These are phyloP conservation scores for Eugnorisma glareosa DNA, from an alignment of 2,888 invertebrate genomes.

Conservation along the genomic window DNA sequence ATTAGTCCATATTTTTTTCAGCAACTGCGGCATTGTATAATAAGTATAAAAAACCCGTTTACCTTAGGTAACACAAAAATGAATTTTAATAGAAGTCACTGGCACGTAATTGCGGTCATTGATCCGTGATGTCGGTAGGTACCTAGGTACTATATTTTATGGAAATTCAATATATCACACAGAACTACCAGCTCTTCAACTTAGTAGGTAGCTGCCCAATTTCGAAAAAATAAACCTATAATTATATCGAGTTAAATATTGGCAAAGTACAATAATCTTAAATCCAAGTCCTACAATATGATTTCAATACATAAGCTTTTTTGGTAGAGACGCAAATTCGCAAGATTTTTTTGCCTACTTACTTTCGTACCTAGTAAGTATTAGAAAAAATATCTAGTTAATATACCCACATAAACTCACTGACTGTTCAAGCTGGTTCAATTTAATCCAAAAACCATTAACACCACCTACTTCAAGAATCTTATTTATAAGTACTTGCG, in stretches of 20 bases:
- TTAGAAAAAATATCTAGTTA: neutral
- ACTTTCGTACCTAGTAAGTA: neutral
- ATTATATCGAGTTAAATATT: neutral
- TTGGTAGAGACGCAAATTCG: neutral
- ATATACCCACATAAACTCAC: neutral
- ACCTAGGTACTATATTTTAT: neutral
- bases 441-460: neutral
- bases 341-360: neutral
- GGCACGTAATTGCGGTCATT: conserved; percentile 8
- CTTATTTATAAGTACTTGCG: neutral
- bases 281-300: neutral
- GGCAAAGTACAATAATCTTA: neutral
- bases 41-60: conserved; percentile 17
- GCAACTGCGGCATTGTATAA: conserved; percentile 29
- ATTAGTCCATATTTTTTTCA: conserved; percentile 4
- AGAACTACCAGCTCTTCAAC: neutral
- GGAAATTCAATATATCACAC: neutral
- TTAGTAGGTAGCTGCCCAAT: neutral
- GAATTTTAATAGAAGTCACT: conserved; percentile 23
- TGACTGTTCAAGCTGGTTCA: neutral
- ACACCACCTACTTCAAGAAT: neutral
- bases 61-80: conserved; percentile 39
- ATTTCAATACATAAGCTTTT: neutral
- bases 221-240: neutral
- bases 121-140: neutral